phyloP scores from a whole-genome alignment of 2,797 vertebrate species.

The Discoglossus pictus region DNA sequence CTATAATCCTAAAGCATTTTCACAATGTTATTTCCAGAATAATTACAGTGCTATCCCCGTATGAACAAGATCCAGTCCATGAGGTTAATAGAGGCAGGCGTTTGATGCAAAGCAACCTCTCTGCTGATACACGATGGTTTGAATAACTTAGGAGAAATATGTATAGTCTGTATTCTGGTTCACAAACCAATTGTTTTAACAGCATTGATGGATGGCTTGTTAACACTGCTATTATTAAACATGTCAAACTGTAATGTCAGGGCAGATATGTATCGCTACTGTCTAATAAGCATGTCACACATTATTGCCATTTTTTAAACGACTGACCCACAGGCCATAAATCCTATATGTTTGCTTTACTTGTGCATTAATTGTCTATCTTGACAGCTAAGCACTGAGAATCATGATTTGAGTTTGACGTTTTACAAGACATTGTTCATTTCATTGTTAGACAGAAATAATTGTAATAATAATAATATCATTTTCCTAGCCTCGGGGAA shows the following conservation, averaged over 20 bases:
- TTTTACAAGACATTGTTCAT: background rate
- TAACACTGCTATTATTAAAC: slow-evolving; percentile 15
- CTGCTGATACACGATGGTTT: background rate
- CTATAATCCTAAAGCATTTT: too few species aligned
- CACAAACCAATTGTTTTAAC: background rate
- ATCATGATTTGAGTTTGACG: background rate
- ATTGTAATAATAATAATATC: background rate
- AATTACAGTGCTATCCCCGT: too few species aligned
- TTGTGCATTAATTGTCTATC: slow-evolving; percentile 21
- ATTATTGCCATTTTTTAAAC: slow-evolving; percentile 15
- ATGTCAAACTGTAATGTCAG: slow-evolving; percentile 23
- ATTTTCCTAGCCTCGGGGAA: background rate
- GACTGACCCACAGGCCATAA: slow-evolving; percentile 7
- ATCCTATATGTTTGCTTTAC: background rate
- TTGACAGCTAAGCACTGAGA: background rate
- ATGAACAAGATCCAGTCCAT: background rate
- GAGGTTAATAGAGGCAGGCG: slow-evolving; percentile 1
- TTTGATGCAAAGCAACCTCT: slow-evolving; percentile 6
- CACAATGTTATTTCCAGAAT: too few species aligned
- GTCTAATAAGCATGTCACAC: slow-evolving; percentile 5
- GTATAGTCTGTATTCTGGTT: background rate
- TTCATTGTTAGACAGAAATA: background rate
- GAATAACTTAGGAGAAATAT: slow-evolving; percentile 1
- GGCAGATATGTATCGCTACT: slow-evolving; percentile 5
- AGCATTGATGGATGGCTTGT: slow-evolving; percentile 20